These are phyloP conservation scores for Drosophila prosaltans DNA, from an alignment of 1,140 invertebrate species.

Conservation along the genomic window DNA sequence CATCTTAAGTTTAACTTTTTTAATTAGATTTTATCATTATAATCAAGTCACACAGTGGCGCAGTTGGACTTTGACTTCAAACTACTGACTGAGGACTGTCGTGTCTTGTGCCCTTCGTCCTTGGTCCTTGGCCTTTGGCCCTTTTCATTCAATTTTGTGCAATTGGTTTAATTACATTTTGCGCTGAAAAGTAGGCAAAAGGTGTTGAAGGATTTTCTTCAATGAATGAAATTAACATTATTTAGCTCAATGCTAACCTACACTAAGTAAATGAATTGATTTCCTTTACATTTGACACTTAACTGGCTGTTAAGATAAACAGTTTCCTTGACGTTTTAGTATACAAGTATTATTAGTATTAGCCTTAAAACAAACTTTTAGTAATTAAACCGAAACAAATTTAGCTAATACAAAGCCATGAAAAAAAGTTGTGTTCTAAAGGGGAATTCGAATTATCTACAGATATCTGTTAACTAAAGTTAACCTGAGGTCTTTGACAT, in stretches of 20 bases:
- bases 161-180: constrained; percentile 51
- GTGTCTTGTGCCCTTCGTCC: not conserved
- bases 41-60: constrained; percentile 67
- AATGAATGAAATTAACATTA: constrained; percentile 25
- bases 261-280: constrained; percentile 5
- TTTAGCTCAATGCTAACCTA: constrained; percentile 1
- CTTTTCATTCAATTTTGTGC: constrained; percentile 8
- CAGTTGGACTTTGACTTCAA: constrained; percentile 27
- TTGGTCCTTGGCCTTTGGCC: constrained; percentile 1
- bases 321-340: too few species aligned
- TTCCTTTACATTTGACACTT: not conserved
- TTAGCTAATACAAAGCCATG: too few species aligned
- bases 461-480: too few species aligned
- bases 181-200: constrained; percentile 43
- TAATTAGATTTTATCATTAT: constrained; percentile 81
- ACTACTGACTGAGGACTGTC: constrained; percentile 17
- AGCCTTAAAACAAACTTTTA: too few species aligned
- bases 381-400: too few species aligned
- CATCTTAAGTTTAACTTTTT: constrained; percentile 77
- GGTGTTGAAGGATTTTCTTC: constrained; percentile 12
- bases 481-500: too few species aligned
- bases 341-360: too few species aligned
- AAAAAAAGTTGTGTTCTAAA: too few species aligned
- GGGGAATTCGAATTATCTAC: too few species aligned
- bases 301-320: not conserved